Evolutionary conservation across 1,140 invertebrate genomes (phyloP).

Genomic region (Phymastichus coffea): DNA sequence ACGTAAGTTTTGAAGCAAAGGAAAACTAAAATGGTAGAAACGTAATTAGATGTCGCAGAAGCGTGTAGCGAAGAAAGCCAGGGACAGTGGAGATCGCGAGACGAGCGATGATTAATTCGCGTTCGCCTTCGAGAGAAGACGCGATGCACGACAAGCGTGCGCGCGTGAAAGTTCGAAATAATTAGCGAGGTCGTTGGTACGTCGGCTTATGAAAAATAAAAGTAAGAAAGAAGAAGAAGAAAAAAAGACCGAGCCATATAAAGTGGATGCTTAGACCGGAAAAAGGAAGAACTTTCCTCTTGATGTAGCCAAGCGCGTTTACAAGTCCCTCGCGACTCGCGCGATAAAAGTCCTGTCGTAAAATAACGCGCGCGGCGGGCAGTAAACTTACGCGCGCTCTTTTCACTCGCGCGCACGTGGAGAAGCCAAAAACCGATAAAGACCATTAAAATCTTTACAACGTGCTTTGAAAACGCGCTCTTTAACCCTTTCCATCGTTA

Average conservation of each 20-base stretch:
- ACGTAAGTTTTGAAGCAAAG: no score
- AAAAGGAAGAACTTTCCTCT: neutral
- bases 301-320: neutral
- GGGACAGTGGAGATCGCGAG: no score
- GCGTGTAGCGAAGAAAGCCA: no score
- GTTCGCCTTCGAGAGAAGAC: neutral
- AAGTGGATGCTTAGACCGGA: neutral
- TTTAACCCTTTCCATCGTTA: neutral
- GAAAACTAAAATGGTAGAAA: no score
- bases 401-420: neutral
- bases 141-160: neutral
- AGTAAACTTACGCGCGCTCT: conserved; percentile 4
- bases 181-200: neutral
- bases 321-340: conserved; percentile 11
- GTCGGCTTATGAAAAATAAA: conserved; percentile 5
- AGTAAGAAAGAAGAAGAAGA: no score
- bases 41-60: neutral
- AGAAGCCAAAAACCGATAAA: conserved; percentile 1
- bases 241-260: neutral
- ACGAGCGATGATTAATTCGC: neutral
- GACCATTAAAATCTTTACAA: conserved; percentile 4
- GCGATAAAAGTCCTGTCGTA: conserved; percentile 20
- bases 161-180: conserved; percentile 8
- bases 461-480: neutral
- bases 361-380: neutral